phyloP scores from a whole-genome alignment of 2,113 vertebrate species.

The Gadus macrocephalus region DNA sequence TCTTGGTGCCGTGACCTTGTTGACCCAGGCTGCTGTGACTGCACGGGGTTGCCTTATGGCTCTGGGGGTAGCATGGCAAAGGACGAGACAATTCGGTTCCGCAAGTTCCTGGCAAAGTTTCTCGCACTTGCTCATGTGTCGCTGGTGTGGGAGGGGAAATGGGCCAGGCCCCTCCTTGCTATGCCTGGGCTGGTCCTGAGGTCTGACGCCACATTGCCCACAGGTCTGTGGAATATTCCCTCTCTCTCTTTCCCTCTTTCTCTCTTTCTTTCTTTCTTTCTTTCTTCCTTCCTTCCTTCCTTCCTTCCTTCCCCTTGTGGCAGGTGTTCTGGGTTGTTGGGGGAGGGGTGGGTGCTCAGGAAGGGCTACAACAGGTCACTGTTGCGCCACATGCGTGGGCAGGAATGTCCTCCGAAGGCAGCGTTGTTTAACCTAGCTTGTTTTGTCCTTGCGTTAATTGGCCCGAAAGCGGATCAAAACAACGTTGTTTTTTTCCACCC shows the following conservation, averaged over 20 bases:
- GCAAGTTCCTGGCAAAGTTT: background rate
- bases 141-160: conserved; percentile 16
- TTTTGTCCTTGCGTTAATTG: too few species aligned
- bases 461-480: background rate
- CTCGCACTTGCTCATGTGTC: background rate
- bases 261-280: background rate
- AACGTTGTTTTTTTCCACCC: background rate
- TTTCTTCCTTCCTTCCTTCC: conserved; percentile 18
- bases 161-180: conserved; percentile 9
- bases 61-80: too few species aligned
- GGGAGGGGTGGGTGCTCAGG: conserved; percentile 29
- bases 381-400: conserved; percentile 22
- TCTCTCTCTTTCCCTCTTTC: conserved; percentile 17
- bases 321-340: conserved; percentile 43
- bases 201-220: conserved; percentile 57
- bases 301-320: conserved; percentile 28
- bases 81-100: too few species aligned
- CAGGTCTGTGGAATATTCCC: conserved; percentile 60
- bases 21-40: background rate
- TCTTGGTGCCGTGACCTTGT: background rate
- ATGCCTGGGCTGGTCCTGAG: conserved; percentile 25
- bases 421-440: background rate
- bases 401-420: conserved; percentile 24
- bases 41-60: background rate
- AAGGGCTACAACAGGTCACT: conserved; percentile 41